Evolutionary conservation across 2,113 vertebrate species (phyloP).

Genomic region (Urocitellus parryii): DNA sequence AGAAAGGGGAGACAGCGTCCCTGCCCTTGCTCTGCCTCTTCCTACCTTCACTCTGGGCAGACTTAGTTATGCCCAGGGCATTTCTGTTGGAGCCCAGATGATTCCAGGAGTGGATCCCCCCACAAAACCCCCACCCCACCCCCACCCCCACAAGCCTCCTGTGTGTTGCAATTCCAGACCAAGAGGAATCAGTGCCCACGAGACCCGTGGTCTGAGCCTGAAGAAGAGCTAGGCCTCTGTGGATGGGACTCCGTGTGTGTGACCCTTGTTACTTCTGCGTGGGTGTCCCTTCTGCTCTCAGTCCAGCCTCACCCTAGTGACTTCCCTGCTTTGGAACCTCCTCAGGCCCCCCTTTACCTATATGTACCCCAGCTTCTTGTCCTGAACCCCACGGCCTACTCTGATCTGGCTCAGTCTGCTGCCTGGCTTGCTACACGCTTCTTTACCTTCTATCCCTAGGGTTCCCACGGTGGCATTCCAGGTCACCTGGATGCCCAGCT

Average conservation of each 20-base stretch:
- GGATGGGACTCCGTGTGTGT: neutral
- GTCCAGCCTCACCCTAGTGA: neutral
- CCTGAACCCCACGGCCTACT: neutral
- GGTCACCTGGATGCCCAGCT: neutral
- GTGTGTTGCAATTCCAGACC: neutral
- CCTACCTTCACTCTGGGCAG: neutral
- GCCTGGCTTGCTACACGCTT: neutral
- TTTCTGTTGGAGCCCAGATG: neutral
- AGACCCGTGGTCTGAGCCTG: rapidly evolving
- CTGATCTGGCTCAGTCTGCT: neutral
- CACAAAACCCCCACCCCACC: neutral
- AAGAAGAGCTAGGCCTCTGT: neutral
- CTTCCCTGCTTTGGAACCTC: neutral
- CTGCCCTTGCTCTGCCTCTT: neutral
- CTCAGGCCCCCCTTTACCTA: neutral
- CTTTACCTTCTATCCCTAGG: rapidly evolving
- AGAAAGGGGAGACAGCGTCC: neutral
- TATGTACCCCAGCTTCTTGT: neutral
- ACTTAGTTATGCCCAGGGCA: neutral
- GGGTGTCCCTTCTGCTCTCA: neutral
- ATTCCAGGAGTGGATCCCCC: neutral
- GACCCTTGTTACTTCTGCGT: rapidly evolving
- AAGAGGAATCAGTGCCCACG: neutral
- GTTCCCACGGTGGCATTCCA: rapidly evolving
- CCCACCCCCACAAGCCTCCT: neutral